Evolutionary conservation across 2,113 vertebrate genomes (phyloP), one percentile per base, ranked within the genome.

Genomic region (Caracal caracal): DNA sequence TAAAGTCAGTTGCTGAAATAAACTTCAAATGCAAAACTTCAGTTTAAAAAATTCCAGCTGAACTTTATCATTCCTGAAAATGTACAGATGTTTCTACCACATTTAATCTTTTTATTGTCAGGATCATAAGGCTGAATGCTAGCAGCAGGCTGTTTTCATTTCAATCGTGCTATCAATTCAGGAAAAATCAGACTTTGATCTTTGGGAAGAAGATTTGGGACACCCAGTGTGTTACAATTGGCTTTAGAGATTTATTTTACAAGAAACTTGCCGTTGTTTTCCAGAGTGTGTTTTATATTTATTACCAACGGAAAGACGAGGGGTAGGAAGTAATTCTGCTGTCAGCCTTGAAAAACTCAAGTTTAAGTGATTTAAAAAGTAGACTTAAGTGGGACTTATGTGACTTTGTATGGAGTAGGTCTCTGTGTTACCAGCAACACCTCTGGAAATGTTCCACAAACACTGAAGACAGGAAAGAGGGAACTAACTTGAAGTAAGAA

Each of bases 11-110:
- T 93, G 66, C 56, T 79, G 84, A 24, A 26, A 4, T 88, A 88
- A 97, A 96, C 94, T 98, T 96, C 78, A 98, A 95, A 95, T 71
- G 96, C 3, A 47, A 97, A 97, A 70, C 53, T 71, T 92, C 53
- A 65, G 84, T 96, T 96, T 75, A 82, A 84, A 97, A 97, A 98
- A 82, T 35, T 91, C 70, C 63, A 96, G 0, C 0, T 90, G 19
- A 96, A 94, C 84, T 97, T 98, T 97, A 81, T 85, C n/a, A 24
- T 94, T 76, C 0, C 33, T 95, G 71, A 61, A 78, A 0, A 84
- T 53, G 1, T 10, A 71, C 88, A 95, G 65, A 76, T 97, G 81
- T 95, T 93, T 90, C 75, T 90, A 84, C 33, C 83, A 75, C 40
- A 0, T 4, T 95, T 90, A 86, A 96, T 90, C 79, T 37, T 96